Conservation (phyloP, 2,888 invertebrate genomes). For the Chesias legatella region DNA sequence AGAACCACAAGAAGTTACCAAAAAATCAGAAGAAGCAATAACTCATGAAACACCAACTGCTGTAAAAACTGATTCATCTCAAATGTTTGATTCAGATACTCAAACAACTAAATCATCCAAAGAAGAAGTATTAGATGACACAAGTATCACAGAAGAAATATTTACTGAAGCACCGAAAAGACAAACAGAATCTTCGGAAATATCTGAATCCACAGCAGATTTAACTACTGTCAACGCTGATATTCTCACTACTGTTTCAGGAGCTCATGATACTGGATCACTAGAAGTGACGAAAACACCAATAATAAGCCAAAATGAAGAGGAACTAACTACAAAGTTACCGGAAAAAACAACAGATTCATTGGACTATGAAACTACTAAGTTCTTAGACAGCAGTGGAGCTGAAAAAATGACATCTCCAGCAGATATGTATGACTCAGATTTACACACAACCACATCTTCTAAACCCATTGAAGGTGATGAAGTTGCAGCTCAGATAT, state of each 20-base stretch:
- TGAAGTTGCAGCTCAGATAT: slow-evolving; percentile 4
- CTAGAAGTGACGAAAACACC: neutral
- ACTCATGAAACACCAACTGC: neutral
- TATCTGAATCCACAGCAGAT: neutral
- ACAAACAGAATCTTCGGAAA: slow-evolving; percentile 2
- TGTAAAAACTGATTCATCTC: slow-evolving; percentile 1
- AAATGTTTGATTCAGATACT: slow-evolving; percentile 3
- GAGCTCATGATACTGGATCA: neutral
- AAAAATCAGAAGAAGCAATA: slow-evolving; percentile 3
- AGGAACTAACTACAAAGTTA: slow-evolving; percentile 1
- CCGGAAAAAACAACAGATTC: neutral
- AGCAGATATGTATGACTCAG: neutral
- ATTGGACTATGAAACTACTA: too few relatives aligned
- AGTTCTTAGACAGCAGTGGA: too few relatives aligned
- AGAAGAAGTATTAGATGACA: slow-evolving; percentile 2
- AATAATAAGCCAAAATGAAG: neutral
- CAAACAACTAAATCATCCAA: slow-evolving; percentile 10
- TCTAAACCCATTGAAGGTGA: slow-evolving; percentile 1
- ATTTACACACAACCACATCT: slow-evolving; percentile 5
- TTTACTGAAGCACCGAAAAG: slow-evolving; percentile 10
- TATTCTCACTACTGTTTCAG: too few relatives aligned
- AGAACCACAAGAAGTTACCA: slow-evolving; percentile 7
- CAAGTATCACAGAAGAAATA: slow-evolving; percentile 6
- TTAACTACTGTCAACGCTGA: too few relatives aligned
- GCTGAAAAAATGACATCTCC: neutral